These are phyloP conservation scores for Anoplopoma fimbria DNA, from an alignment of 2,113 vertebrate species.

Conservation along the genomic window DNA sequence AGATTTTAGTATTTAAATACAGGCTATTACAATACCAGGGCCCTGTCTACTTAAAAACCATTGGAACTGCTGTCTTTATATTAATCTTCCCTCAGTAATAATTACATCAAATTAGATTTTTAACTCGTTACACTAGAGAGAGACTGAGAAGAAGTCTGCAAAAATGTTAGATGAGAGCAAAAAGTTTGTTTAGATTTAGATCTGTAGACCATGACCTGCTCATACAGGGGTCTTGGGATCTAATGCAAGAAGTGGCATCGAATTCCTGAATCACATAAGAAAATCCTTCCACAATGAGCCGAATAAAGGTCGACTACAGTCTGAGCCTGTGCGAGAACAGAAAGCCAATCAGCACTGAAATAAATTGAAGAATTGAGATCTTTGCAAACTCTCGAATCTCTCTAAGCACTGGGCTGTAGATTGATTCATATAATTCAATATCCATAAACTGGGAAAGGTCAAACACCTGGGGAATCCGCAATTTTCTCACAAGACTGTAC, in stretches of 20 bases:
- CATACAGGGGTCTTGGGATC: background rate
- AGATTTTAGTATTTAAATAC: background rate
- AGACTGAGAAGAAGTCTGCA: background rate
- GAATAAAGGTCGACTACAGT: constrained; percentile 11
- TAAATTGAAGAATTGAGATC: background rate
- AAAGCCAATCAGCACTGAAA: background rate
- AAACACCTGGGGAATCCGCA: background rate
- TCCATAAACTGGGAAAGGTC: background rate
- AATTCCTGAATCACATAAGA: background rate
- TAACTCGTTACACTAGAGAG: background rate
- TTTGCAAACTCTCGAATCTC: background rate
- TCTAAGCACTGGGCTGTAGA: background rate
- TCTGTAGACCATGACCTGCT: background rate
- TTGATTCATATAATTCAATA: background rate
- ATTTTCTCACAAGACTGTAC: background rate
- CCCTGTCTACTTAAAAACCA: background rate
- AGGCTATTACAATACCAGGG: background rate
- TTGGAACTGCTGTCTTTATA: background rate
- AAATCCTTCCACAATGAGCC: background rate
- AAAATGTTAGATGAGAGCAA: background rate
- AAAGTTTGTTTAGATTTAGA: background rate
- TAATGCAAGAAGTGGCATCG: constrained; percentile 7
- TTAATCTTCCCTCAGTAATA: background rate
- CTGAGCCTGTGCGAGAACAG: background rate
- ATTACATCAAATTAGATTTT: no score